These are phyloP conservation scores for Mastomys natalensis DNA, from an alignment of 2,113 vertebrate genomes.

Conservation along the genomic window DNA sequence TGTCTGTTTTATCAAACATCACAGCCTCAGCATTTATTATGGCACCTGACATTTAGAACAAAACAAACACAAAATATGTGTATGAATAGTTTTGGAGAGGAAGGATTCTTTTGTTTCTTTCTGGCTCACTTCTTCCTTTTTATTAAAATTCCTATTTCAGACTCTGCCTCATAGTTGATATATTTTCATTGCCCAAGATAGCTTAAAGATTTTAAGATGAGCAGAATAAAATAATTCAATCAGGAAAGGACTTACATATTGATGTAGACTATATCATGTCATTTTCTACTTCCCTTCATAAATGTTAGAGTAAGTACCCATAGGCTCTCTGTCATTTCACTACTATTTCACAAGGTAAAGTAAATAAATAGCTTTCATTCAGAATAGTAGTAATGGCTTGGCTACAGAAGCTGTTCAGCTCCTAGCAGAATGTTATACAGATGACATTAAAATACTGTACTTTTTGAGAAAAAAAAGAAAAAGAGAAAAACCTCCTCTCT, in stretches of 20 bases:
- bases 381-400: not conserved
- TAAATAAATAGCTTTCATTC: not conserved
- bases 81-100: not conserved
- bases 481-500: too few species aligned
- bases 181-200: not conserved
- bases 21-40: not conserved
- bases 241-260: not conserved
- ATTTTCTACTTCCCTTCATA: not conserved
- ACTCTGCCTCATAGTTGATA: not conserved
- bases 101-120: not conserved
- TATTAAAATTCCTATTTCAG: not conserved
- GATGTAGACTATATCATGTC: not conserved
- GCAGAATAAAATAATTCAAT: not conserved
- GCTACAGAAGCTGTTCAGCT: not conserved
- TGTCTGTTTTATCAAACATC: not conserved
- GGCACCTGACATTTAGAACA: not conserved
- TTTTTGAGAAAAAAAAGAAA: not conserved
- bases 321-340: not conserved
- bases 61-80: not conserved
- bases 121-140: not conserved
- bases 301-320: not conserved
- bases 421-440: not conserved
- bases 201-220: slow-evolving; percentile 29
- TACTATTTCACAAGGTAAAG: slow-evolving; percentile 28
- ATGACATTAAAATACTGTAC: not conserved